Percentiles rank a stretch among this genome's conserved stretches.
Conservation (phyloP, 2,797 vertebrate species). For the Psittacula derbiana region DNA sequence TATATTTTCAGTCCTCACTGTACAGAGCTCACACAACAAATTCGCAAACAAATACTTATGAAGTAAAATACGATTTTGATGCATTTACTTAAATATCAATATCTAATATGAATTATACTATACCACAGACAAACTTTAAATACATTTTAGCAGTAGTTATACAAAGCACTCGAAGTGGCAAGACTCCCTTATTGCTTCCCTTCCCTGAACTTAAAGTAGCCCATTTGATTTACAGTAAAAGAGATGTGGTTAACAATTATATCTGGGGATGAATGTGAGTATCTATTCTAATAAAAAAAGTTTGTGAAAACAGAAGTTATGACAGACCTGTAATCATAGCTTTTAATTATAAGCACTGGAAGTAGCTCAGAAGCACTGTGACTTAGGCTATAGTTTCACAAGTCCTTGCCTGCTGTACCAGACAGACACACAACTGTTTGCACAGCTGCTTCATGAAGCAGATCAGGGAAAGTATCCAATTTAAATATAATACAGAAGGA, state of each 20-base stretch:
- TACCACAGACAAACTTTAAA: background rate
- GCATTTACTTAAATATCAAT: background rate
- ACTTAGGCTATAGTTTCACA: constrained; percentile 2
- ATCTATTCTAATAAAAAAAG: background rate
- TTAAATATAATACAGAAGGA: background rate
- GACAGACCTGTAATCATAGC: background rate
- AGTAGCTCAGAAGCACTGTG: background rate
- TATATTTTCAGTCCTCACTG: background rate
- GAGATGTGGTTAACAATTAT: background rate
- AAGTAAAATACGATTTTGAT: background rate
- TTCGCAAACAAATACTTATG: background rate
- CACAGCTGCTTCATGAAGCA: constrained; percentile 1
- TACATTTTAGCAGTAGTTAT: background rate
- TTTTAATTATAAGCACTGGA: constrained; percentile 10
- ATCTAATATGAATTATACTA: background rate
- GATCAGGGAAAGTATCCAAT: constrained; percentile 12
- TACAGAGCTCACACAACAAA: background rate
- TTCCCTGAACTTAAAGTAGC: background rate
- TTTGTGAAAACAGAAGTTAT: background rate
- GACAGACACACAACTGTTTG: constrained; percentile 23
- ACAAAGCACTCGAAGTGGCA: background rate
- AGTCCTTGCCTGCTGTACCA: background rate
- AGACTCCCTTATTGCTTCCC: background rate
- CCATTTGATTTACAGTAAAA: background rate
- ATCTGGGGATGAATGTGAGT: background rate